phyloP scores from a whole-genome alignment of 2,113 vertebrate genomes.

The Corvus moneduloides region DNA sequence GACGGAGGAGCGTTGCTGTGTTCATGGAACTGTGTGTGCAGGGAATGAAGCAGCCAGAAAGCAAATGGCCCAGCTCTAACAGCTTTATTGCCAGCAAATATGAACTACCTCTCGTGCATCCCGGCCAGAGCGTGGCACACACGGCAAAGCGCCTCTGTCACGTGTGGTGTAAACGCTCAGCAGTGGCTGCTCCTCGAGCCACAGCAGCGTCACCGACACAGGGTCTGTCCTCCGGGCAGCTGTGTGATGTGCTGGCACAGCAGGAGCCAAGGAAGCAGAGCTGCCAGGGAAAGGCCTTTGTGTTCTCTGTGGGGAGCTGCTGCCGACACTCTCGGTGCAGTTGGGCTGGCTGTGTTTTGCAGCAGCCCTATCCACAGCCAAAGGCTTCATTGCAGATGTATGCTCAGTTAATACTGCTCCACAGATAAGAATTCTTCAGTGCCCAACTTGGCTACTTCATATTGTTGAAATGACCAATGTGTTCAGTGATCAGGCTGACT shows the following conservation, averaged over 20 bases:
- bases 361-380: rapidly evolving
- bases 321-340: rapidly evolving
- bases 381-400: neutral
- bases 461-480: neutral
- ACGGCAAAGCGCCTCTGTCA: rapidly evolving
- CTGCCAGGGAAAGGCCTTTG: neutral
- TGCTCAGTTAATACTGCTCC: neutral
- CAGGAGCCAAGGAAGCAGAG: neutral
- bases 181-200: rapidly evolving
- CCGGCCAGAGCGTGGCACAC: rapidly evolving
- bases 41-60: neutral
- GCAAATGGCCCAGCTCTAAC: neutral
- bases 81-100: neutral
- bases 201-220: rapidly evolving
- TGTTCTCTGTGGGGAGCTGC: neutral
- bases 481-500: neutral
- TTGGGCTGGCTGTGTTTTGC: neutral
- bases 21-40: neutral
- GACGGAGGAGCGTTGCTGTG: neutral
- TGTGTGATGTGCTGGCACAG: neutral
- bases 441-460: neutral
- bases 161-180: rapidly evolving
- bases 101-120: rapidly evolving
- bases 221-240: neutral
- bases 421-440: neutral